A percentile compares a stretch with the other conserved stretches of the same genome.
Evolutionary conservation across 2,888 invertebrate species (phyloP).

Genomic region (Caenorhabditis drosophilae): DNA sequence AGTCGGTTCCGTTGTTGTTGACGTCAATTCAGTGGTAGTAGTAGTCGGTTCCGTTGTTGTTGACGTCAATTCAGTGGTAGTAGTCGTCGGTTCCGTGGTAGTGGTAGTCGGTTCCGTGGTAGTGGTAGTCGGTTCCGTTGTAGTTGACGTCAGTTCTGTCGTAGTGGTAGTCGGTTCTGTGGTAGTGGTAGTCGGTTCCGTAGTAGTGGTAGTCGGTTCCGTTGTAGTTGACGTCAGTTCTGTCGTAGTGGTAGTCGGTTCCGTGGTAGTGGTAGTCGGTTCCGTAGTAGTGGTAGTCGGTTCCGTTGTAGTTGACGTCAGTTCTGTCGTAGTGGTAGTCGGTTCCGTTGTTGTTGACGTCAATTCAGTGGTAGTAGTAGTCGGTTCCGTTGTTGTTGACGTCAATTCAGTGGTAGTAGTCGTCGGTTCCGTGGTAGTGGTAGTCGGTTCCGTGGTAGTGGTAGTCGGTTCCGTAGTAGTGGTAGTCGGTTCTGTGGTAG

Average conservation of each 20-base stretch:
- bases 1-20: not conserved
- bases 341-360: not conserved
- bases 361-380: not conserved
- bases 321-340: not conserved
- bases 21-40: not conserved
- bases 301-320: not conserved
- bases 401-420: slow-evolving; percentile 1
- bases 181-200: not conserved
- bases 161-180: not conserved
- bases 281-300: slow-evolving; percentile 1
- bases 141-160: not conserved
- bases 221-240: not conserved
- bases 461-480: slow-evolving; percentile 11
- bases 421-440: slow-evolving; percentile 9
- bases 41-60: slow-evolving; percentile 3
- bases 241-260: slow-evolving; percentile 1
- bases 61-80: not conserved
- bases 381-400: not conserved
- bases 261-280: not conserved
- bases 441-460: slow-evolving; percentile 2
- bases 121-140: not conserved
- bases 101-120: not conserved
- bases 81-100: not conserved
- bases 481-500: slow-evolving; percentile 6
- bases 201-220: not conserved